A percentile compares a stretch with the other conserved stretches of the same genome.
phyloP scores from a whole-genome alignment of 2,113 vertebrate species.

The Forbesichthys agassizii region DNA sequence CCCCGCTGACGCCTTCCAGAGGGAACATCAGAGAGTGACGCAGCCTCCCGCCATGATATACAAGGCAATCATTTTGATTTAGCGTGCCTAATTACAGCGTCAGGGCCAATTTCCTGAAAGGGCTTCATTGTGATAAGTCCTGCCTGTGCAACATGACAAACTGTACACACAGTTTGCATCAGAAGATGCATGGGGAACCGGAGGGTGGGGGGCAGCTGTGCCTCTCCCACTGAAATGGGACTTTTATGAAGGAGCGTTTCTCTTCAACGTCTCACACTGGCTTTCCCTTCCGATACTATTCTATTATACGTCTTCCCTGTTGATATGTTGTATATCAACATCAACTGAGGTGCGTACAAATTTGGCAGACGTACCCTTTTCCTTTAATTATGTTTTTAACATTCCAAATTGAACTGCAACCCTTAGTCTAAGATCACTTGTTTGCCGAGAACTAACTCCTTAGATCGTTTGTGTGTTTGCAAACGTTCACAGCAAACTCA shows the following conservation, averaged over 20 bases:
- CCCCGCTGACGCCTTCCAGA: constrained; percentile 7
- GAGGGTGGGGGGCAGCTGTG: constrained; percentile 5
- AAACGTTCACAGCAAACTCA: too few relatives aligned
- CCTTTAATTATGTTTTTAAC: too few relatives aligned
- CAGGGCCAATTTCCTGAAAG: constrained; percentile 41
- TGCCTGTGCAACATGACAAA: constrained; percentile 44
- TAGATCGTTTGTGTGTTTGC: too few relatives aligned
- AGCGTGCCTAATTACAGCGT: constrained; percentile 40
- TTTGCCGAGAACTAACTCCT: too few relatives aligned
- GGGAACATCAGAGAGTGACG: constrained; percentile 20
- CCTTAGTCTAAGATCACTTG: too few relatives aligned
- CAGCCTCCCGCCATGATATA: constrained; percentile 22
- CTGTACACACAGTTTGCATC: constrained; percentile 34
- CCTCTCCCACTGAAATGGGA: constrained; percentile 45
- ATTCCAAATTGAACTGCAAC: too few relatives aligned
- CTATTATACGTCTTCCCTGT: not conserved
- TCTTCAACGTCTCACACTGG: not conserved
- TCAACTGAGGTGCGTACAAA: constrained; percentile 5
- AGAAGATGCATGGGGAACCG: constrained; percentile 30
- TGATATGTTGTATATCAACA: constrained; percentile 17
- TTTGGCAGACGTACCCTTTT: too few relatives aligned
- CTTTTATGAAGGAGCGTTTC: constrained; percentile 21
- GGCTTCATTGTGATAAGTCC: constrained; percentile 30
- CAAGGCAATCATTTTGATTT: constrained; percentile 63
- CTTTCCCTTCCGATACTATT: not conserved